Base-by-base conservation (phyloP, 1,140 invertebrate species). In the Sycobia sp. region DNA sequence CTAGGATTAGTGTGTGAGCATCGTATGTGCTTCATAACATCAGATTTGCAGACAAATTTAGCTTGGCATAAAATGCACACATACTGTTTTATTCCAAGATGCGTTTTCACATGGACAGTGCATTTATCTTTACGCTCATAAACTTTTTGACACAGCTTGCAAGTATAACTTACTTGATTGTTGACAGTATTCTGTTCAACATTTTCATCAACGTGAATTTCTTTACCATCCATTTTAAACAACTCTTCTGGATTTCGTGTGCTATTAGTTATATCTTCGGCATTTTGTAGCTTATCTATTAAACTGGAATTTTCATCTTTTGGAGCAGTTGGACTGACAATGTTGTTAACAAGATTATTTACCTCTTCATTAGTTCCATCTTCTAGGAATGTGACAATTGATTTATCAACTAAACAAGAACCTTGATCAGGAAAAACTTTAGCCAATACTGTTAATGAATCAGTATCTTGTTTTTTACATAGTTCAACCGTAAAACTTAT, bases 21-120 rank as follows among this genome's bases (percentile, higher is more conserved):
- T 43, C 80, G 68, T 5, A 82, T 82, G 29, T 82, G 80, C 36
- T 82, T 82, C 79, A 82, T 81, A 2, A 82, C 80, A 43, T 82
- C 80, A 1, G 79, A 81, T 43, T 82, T 82, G 44, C 80, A 82
- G 11, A 82, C 80, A 43, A 82, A 81, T 60, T 78, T 81, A 1
- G 78, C 79, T 11, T 75, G 75, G 61, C 90, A 91, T 5, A 89
- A 75, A 46, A 87, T 86, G 69, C 90, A 91, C 1, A 87, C 77
- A 68, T 85, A 91, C 41, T 90, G 87, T 60, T 90, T 91, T 23
- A 89, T 80, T 0, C 87, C 88, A 0, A 86, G 80, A 69, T 91
- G 90, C 0, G 89, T 90, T 46, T 88, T 86, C 57, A 90, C 87
- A 68, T 92, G 90, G 7, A 82, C 80, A 13, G 73, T 81, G 58